Evolutionary conservation across 1,140 invertebrate species (phyloP).

Genomic region (Bombus polaris): DNA sequence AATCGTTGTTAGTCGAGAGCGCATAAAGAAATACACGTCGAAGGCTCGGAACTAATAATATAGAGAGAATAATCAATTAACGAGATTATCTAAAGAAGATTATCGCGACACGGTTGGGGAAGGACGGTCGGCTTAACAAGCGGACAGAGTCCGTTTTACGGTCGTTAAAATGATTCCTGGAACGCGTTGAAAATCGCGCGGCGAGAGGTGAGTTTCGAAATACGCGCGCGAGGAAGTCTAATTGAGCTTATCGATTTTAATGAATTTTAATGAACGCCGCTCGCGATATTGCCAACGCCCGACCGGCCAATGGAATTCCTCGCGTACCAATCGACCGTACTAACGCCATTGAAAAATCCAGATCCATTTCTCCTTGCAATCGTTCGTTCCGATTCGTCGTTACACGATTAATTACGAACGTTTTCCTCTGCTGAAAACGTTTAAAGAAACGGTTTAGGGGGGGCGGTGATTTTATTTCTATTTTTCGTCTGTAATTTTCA

Average conservation of each 20-base stretch:
- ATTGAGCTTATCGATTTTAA: conserved; percentile 49
- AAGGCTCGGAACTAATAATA: not conserved
- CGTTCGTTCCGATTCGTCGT: not conserved
- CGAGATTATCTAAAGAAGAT: not conserved
- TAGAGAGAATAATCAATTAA: not conserved
- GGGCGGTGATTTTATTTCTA: fast-evolving
- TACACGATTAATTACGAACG: not conserved
- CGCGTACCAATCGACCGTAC: not conserved
- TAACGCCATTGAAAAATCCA: conserved; percentile 8
- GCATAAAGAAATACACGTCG: not conserved
- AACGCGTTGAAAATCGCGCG: conserved; percentile 24
- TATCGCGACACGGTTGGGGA: not conserved
- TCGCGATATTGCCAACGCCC: conserved; percentile 13
- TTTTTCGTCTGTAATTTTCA: too few relatives aligned
- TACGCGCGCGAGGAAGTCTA: conserved; percentile 16
- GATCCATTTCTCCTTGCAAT: not conserved
- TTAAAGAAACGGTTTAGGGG: too few relatives aligned
- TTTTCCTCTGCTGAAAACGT: not conserved
- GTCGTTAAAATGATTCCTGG: conserved; percentile 6
- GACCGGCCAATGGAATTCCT: conserved; percentile 10
- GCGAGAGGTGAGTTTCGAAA: conserved; percentile 25
- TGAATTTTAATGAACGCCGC: conserved; percentile 40
- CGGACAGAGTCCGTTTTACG: not conserved
- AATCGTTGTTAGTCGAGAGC: not conserved
- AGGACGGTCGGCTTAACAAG: not conserved